Evolutionary conservation across 2,797 vertebrate species (phyloP), one percentile per base, ranked within the genome.

Genomic region (Enteromius paludinosus): DNA sequence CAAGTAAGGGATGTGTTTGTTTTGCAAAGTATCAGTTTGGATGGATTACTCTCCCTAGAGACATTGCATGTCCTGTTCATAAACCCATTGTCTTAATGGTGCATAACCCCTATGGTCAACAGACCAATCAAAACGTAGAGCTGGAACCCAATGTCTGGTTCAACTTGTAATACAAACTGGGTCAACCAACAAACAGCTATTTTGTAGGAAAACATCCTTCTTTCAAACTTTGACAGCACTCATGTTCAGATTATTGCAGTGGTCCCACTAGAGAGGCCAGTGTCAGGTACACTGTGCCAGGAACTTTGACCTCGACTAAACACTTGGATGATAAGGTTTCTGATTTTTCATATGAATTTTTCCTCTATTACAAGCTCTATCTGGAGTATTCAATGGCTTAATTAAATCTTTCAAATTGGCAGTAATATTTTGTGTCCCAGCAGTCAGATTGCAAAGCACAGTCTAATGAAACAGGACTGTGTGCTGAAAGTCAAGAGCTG

Each of bases 121-220:
- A 86, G 76, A 89, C 90, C 89, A 84, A 70, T 71, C 85, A 86
- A 91, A 91, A 88, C 33, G 56, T 79, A 90, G 84, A 86, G 86
- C 82, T 35, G 84, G 87, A 86, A 89, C 88, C 88, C 86, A 84
- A 81, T 89, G 90, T 87, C 89, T 87, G 83, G 87, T 87, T 91
- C 74, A 87, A 85, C 88, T 93, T 92, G 88, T 89, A 89, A 90
- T 92, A 90, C 89, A 91, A 85, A 86, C 38, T 5, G 87, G 92
- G 91, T 94, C 93, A 93, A 61, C 62, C 76, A 81, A 70, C 52
- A 68, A 78, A 70, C 38, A 25, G 49, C 18, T 56, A 52, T 66
- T 66, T 82, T 30, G 43, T 1, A 14, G 8, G 6, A 4, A 43
- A 78, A 43, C 9, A 6, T 9, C 41, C 2, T 25, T 78, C 62